A percentile compares a stretch with the other conserved stretches of the same genome.
Evolutionary conservation across 1,140 invertebrate genomes (phyloP).

Genomic region (Dolichoris vasculosae): DNA sequence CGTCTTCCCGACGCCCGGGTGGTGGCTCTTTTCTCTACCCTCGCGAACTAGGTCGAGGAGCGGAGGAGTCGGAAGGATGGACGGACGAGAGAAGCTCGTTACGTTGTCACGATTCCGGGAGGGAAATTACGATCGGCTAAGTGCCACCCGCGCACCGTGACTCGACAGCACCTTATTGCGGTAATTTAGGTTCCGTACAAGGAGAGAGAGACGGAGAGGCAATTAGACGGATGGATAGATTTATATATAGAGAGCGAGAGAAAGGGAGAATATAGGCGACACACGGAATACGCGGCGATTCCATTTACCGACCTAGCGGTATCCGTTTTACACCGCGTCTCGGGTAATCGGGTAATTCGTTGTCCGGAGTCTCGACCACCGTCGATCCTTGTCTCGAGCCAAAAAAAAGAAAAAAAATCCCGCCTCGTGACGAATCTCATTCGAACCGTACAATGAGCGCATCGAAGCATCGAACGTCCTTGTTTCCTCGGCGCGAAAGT

Average conservation of each 20-base stretch:
- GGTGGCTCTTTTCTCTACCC: neutral
- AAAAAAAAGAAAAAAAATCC: no score
- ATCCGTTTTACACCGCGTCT: no score
- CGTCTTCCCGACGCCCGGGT: neutral
- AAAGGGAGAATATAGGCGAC: no score
- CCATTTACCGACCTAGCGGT: neutral
- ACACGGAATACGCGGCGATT: neutral
- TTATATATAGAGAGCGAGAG: no score
- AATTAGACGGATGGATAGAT: no score
- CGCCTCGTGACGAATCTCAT: neutral
- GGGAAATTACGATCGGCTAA: neutral
- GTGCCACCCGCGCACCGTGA: neutral
- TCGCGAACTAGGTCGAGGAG: neutral
- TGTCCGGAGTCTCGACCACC: no score
- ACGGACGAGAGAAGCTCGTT: neutral
- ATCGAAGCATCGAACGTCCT: neutral
- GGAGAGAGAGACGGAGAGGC: neutral
- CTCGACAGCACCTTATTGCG: no score
- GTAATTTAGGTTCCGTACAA: no score
- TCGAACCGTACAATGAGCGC: neutral
- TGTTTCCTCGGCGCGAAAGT: neutral
- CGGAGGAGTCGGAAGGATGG: no score
- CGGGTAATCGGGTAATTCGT: no score
- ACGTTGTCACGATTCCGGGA: neutral
- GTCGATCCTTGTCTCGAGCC: neutral